Conservation (phyloP, 2,797 vertebrate genomes). For the Dendrocincla tyrannina region DNA sequence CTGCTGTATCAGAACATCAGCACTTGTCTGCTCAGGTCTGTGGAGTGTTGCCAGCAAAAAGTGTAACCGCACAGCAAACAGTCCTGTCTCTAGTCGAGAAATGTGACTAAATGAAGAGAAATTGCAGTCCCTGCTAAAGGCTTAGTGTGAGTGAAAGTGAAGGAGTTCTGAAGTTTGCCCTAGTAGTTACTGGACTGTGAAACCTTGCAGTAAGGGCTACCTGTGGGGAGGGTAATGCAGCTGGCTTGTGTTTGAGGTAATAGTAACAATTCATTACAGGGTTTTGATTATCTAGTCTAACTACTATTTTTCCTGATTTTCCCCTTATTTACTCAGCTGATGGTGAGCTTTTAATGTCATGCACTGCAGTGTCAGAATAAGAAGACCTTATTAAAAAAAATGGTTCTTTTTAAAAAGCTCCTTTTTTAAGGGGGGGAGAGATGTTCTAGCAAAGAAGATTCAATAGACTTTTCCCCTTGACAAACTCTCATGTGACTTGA, state of each 20-base stretch:
- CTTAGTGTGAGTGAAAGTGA: background rate
- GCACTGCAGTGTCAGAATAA: background rate
- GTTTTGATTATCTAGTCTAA: background rate
- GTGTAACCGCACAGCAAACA: background rate
- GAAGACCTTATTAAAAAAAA: background rate
- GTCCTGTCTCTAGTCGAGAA: background rate
- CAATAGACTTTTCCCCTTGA: background rate
- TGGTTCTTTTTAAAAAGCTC: rapidly evolving
- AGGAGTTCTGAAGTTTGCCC: background rate
- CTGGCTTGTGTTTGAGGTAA: background rate
- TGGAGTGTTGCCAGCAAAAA: background rate
- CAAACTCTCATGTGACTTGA: background rate
- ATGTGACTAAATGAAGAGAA: background rate
- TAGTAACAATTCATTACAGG: background rate
- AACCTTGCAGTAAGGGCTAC: background rate
- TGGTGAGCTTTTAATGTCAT: background rate
- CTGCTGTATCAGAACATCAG: background rate
- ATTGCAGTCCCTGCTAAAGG: background rate
- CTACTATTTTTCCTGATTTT: background rate
- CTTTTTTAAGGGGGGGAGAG: background rate
- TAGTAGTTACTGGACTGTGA: background rate
- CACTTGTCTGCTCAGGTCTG: background rate
- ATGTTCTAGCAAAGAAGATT: background rate
- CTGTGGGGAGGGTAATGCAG: background rate
- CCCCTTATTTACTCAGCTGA: background rate